A percentile compares a stretch with the other conserved stretches of the same genome.
These are phyloP conservation scores for Scaptomyza cyrtandrae DNA, from an alignment of 2,888 invertebrate genomes.

Conservation along the genomic window DNA sequence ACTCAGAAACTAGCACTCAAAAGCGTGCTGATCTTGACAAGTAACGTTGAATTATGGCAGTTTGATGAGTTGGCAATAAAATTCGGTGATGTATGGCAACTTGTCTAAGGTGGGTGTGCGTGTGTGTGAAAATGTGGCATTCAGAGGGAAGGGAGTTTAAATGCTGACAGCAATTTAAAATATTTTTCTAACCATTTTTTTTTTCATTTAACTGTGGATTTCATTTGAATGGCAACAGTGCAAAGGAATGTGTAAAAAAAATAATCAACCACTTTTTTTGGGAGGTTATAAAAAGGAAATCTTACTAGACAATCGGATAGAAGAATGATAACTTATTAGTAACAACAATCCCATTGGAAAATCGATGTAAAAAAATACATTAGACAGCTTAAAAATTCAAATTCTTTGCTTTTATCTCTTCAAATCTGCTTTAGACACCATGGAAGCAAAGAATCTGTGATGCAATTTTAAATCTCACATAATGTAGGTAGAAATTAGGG, in stretches of 20 bases:
- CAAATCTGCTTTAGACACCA: not conserved
- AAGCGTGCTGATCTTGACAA: conserved; percentile 81
- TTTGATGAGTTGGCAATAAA: conserved; percentile 80
- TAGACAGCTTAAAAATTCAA: too few relatives aligned
- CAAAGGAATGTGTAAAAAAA: not conserved
- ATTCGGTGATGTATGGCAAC: conserved; percentile 34
- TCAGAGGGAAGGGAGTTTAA: not conserved
- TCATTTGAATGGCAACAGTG: conserved; percentile 1
- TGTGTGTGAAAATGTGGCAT: conserved; percentile 10
- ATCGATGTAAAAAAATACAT: too few relatives aligned
- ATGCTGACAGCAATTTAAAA: conserved; percentile 19
- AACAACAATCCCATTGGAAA: too few relatives aligned
- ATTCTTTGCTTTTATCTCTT: not conserved
- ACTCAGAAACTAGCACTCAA: conserved; percentile 33
- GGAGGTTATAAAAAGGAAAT: too few relatives aligned
- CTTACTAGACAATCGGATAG: too few relatives aligned
- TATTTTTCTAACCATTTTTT: conserved; percentile 23
- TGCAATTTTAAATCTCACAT: too few relatives aligned
- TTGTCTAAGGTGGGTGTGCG: conserved; percentile 14
- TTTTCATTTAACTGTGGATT: not conserved
- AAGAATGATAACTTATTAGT: too few relatives aligned
- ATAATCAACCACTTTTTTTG: not conserved
- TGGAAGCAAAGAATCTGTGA: not conserved
- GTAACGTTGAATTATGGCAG: conserved; percentile 80
- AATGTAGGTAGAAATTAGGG: conserved; percentile 11